These are phyloP conservation scores for Rotaria magnacalcarata DNA, from an alignment of 2,888 invertebrate species.

Conservation along the genomic window DNA sequence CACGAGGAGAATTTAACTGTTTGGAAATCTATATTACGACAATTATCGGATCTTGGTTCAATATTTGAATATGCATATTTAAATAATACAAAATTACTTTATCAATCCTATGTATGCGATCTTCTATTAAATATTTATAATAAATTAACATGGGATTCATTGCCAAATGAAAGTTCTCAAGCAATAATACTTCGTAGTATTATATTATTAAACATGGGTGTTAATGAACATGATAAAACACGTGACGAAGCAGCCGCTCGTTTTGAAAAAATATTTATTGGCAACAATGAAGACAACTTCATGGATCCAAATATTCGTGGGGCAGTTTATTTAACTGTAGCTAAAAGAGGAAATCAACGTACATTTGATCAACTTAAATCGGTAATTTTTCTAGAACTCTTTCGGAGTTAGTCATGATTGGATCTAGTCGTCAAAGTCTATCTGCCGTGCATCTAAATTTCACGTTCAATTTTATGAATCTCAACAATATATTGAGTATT, in stretches of 20 bases:
- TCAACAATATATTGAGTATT: too few relatives aligned
- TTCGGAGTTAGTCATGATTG: too few relatives aligned
- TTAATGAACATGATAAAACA: slow-evolving; percentile 5
- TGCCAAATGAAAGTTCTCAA: slow-evolving; percentile 14
- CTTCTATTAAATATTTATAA: slow-evolving; percentile 1
- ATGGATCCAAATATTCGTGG: slow-evolving; percentile 1
- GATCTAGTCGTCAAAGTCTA: too few relatives aligned
- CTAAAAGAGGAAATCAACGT: slow-evolving; percentile 10
- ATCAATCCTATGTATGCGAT: not conserved
- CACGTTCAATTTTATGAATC: too few relatives aligned
- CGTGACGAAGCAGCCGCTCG: not conserved
- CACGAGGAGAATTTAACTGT: slow-evolving; percentile 21
- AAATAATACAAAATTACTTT: not conserved
- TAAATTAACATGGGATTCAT: not conserved
- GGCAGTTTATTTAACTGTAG: not conserved
- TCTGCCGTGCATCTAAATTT: too few relatives aligned
- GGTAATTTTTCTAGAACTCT: not conserved
- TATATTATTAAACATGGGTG: not conserved
- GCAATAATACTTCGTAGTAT: not conserved
- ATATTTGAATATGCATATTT: not conserved
- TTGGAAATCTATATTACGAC: slow-evolving; percentile 16
- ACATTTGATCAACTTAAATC: slow-evolving; percentile 20
- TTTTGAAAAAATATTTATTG: not conserved
- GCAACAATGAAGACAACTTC: not conserved
- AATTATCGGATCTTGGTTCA: slow-evolving; percentile 28